Percentiles rank a stretch among this genome's conserved stretches.
Conservation (phyloP, 1,140 invertebrate genomes). For the Phortica variegata region DNA sequence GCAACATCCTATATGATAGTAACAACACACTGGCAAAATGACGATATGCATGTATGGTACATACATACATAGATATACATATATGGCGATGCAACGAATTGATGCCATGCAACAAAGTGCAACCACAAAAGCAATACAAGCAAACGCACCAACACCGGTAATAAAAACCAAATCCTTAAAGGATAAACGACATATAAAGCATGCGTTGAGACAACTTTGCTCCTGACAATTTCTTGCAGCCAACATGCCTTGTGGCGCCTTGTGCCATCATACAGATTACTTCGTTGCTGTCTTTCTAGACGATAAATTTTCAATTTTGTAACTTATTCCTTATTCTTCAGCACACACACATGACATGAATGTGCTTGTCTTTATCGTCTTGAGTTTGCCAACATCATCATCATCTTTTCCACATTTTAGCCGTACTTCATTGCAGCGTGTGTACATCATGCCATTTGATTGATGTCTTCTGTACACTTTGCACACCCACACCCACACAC, state of each 20-base stretch:
- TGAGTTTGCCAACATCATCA: conserved; percentile 7
- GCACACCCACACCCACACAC: neutral
- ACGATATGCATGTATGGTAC: too few relatives aligned
- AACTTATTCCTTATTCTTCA: conserved; percentile 9
- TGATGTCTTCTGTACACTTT: conserved; percentile 37
- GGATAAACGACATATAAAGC: too few relatives aligned
- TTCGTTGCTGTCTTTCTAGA: conserved; percentile 38
- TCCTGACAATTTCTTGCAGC: conserved; percentile 45
- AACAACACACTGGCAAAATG: conserved; percentile 25
- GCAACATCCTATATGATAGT: conserved; percentile 18
- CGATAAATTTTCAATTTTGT: conserved; percentile 52
- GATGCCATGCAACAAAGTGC: too few relatives aligned
- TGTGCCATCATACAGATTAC: too few relatives aligned
- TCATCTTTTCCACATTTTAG: conserved; percentile 45
- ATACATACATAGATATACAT: too few relatives aligned
- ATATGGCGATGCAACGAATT: too few relatives aligned
- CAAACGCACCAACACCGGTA: too few relatives aligned
- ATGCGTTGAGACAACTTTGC: conserved; percentile 27
- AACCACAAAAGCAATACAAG: too few relatives aligned
- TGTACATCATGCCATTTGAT: conserved; percentile 48
- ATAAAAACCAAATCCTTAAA: too few relatives aligned
- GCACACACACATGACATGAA: neutral
- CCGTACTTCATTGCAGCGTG: conserved; percentile 31
- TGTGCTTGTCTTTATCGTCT: conserved; percentile 3
- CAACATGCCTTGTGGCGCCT: too few relatives aligned